Percentiles rank a stretch among this genome's conserved stretches.
These are phyloP conservation scores for Corydoras sp. DNA, from an alignment of 2,113 vertebrate species.

Conservation along the genomic window DNA sequence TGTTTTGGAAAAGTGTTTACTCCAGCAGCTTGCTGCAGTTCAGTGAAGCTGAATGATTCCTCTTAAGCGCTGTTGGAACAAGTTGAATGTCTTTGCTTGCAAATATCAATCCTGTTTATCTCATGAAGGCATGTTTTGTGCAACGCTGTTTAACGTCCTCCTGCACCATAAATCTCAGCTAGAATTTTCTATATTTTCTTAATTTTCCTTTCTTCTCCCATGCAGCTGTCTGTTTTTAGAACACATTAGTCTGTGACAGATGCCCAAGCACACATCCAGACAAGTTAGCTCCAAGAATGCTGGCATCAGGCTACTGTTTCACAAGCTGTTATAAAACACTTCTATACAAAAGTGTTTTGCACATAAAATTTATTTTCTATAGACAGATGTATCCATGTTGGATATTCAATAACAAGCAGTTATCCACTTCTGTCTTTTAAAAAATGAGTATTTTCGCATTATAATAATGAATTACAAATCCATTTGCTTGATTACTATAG, in stretches of 20 bases:
- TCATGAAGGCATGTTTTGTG: conserved; percentile 32
- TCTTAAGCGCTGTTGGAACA: conserved; percentile 36
- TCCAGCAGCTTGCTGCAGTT: conserved; percentile 31
- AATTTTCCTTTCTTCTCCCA: conserved; percentile 8
- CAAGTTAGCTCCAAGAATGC: not conserved
- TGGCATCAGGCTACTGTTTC: conserved; percentile 8
- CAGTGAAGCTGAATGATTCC: conserved; percentile 43
- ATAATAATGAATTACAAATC: not conserved
- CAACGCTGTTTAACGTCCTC: conserved; percentile 28
- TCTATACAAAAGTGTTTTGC: not conserved
- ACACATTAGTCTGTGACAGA: conserved; percentile 31
- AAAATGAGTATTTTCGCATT: too few species aligned
- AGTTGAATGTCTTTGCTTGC: conserved; percentile 41
- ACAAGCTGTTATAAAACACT: conserved; percentile 7
- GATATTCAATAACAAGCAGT: too few species aligned
- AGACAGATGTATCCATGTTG: too few species aligned
- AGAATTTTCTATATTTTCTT: not conserved
- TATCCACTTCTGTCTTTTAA: too few species aligned
- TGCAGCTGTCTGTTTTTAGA: conserved; percentile 11
- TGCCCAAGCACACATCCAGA: conserved; percentile 8
- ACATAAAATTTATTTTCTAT: too few species aligned
- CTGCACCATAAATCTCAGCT: conserved; percentile 8
- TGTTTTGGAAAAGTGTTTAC: conserved; percentile 27
- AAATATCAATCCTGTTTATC: conserved; percentile 45
- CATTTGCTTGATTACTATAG: conserved; percentile 5